Evolutionary conservation across 2,113 vertebrate genomes (phyloP), one percentile per base, ranked within the genome.

Genomic region (Microcebus murinus): DNA sequence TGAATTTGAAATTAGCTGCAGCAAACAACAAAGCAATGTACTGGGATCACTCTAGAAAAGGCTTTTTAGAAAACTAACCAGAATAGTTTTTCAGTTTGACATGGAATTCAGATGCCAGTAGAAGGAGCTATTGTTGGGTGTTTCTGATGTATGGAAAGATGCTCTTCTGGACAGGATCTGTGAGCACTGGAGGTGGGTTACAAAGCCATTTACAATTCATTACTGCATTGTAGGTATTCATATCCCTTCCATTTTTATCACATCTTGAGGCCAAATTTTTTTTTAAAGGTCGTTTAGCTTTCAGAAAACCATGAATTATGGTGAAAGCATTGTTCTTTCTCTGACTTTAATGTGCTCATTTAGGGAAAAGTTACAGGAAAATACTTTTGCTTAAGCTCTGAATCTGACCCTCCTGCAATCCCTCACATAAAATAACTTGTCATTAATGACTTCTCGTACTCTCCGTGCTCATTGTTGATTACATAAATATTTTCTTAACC

Each of bases 331-430:
- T 98, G 94, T 95, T 96, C 94, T 95, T 95, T 96, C 95, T 95
- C 71, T 97, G 95, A 97, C 80, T 97, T 98, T 97, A 98, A 97
- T 98, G 93, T 97, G 92, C 95, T 97, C 97, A 98, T 98, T 98
- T 97, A 94, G 81, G 96, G 96, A 97, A 96, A 98, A 96, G 71
- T 97, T 97, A 93, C 59, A 97, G 90, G 83, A 92, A 94, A 96
- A 95, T 90, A 88, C 95, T 97, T 94, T 94, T 94, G 85, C 86
- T 76, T 94, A 97, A 97, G 84, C 93, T 97, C 63, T 57, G 17
- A 39, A 61, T 81, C 90, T 98, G 91, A 95, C 63, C 31, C 82
- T 93, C 29, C 48, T 91, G 20, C 85, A 92, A 74, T 97, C 48
- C 74, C 96, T 63, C 90, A 18, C 52, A 71, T 61, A 88, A 88